Conservation (phyloP, 53 echinoderm and acorn worm genomes). For the Antedon mediterranea region DNA sequence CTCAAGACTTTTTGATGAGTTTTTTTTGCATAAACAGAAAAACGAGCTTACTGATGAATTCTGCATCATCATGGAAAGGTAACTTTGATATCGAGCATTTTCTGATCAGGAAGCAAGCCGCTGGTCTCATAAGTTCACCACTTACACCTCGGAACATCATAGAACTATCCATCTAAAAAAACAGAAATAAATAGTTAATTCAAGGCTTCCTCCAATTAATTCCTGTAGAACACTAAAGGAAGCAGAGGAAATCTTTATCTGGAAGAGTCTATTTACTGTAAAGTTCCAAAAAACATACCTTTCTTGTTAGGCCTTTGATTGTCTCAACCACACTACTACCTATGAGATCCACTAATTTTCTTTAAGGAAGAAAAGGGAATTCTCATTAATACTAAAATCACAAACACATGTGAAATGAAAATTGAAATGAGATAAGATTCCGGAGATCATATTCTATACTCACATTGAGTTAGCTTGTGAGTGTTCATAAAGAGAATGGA, state of each 20-base stretch:
- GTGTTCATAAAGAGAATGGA: conserved; percentile 41
- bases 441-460: no score
- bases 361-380: not conserved
- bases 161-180: conserved; percentile 51
- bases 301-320: not conserved
- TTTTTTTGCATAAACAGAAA: no score
- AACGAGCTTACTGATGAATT: not conserved
- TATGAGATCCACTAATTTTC: not conserved
- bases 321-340: not conserved
- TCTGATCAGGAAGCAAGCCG: conserved; percentile 75
- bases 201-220: no score
- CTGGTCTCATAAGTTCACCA: conserved; percentile 80
- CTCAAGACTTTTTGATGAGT: no score
- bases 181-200: no score
- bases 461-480: conserved; percentile 26
- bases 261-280: no score
- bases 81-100: conserved; percentile 78
- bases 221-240: no score
- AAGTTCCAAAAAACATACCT: not conserved
- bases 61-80: conserved; percentile 57
- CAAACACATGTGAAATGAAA: no score
- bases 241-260: no score
- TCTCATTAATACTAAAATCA: no score
- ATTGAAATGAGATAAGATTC: no score
- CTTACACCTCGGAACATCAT: conserved; percentile 81